phyloP scores from a whole-genome alignment of 2,888 invertebrate genomes.

The Aporophyla lueneburgensis region DNA sequence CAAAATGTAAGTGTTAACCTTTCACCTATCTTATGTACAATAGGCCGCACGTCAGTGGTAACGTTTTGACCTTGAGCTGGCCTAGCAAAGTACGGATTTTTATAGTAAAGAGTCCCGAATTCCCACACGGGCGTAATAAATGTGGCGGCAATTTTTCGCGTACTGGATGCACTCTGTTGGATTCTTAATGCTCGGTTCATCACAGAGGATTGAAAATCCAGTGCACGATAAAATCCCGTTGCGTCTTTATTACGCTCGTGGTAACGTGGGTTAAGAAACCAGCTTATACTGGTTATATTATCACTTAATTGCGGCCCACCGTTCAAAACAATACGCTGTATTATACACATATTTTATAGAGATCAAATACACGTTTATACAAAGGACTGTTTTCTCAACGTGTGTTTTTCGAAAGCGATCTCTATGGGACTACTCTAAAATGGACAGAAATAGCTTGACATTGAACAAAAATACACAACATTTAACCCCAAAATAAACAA shows the following conservation, averaged over 20 bases:
- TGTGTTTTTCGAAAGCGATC: background rate
- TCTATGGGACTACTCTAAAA: background rate
- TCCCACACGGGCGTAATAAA: too few species aligned
- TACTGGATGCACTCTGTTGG: too few species aligned
- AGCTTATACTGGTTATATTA: background rate
- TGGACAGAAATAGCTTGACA: background rate
- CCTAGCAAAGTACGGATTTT: background rate
- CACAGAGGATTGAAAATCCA: too few species aligned
- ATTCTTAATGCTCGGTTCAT: too few species aligned
- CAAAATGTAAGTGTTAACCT: slow-evolving; percentile 80
- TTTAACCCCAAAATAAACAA: slow-evolving; percentile 15
- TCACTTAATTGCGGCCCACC: background rate
- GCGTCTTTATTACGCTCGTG: too few species aligned
- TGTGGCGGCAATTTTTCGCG: too few species aligned
- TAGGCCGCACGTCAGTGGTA: background rate
- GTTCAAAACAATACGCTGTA: background rate
- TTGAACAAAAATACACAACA: slow-evolving; percentile 4
- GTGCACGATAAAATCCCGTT: too few species aligned
- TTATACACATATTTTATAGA: background rate
- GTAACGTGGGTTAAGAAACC: background rate
- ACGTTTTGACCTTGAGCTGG: background rate
- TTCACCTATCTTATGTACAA: background rate
- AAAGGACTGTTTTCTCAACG: background rate
- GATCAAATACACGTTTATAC: background rate
- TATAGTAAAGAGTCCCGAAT: background rate